Conservation (phyloP, 2,888 invertebrate species). For the Melolontha melolontha region DNA sequence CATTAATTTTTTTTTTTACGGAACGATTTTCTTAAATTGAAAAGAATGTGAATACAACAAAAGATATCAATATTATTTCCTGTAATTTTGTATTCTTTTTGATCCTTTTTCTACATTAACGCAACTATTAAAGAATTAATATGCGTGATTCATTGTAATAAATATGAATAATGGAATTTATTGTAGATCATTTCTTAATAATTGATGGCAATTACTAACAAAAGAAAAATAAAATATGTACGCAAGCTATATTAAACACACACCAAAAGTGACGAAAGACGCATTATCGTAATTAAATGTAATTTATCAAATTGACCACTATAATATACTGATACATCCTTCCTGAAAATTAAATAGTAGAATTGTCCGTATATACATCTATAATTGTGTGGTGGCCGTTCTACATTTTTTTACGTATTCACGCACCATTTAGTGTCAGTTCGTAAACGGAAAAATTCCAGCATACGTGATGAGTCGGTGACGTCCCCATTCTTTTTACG, state of each 20-base stretch:
- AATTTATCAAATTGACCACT: slow-evolving; percentile 11
- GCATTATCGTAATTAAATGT: slow-evolving; percentile 8
- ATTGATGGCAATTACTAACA: no score
- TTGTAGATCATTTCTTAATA: no score
- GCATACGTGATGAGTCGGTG: not conserved
- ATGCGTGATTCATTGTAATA: no score
- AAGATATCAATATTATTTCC: no score
- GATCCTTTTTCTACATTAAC: no score
- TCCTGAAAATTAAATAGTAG: slow-evolving; percentile 7
- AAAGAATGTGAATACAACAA: no score
- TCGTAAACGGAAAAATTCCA: not conserved
- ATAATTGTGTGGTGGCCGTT: not conserved
- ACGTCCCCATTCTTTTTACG: not conserved
- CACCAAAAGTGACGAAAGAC: not conserved
- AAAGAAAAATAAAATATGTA: no score
- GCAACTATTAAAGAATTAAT: no score
- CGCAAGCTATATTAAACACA: not conserved
- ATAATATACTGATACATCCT: not conserved
- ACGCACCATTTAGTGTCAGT: not conserved
- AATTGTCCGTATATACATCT: not conserved
- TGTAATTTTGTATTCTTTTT: no score
- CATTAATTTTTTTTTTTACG: no score
- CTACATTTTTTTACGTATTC: not conserved
- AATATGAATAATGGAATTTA: no score
- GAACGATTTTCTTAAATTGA: no score